Conservation (phyloP, 1,140 invertebrate genomes). For the Oncopeltus fasciatus region DNA sequence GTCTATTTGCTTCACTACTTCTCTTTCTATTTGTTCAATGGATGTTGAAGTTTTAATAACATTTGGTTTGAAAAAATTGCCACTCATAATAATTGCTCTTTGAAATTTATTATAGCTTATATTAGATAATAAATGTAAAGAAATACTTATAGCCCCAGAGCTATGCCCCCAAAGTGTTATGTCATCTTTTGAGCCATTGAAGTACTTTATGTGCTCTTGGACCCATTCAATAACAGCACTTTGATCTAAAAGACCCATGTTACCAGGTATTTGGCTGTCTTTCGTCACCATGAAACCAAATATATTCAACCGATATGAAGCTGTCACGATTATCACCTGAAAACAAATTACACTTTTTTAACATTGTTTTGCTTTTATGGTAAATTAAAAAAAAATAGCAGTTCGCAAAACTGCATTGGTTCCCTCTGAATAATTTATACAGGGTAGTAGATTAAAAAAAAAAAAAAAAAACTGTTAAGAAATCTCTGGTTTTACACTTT, state of each 20-base stretch:
- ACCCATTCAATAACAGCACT: slow-evolving; percentile 75
- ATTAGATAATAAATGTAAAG: slow-evolving; percentile 49
- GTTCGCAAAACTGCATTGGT: no score
- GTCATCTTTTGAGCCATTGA: slow-evolving; percentile 69
- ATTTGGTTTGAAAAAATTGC: slow-evolving; percentile 44
- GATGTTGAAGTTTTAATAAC: slow-evolving; percentile 38
- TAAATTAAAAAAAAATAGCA: no score
- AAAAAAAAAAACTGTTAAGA: no score
- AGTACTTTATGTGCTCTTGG: slow-evolving; percentile 66
- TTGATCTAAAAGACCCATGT: slow-evolving; percentile 84
- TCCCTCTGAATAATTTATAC: no score
- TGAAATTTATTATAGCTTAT: slow-evolving; percentile 43
- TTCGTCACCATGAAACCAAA: slow-evolving; percentile 83
- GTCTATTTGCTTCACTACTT: slow-evolving; percentile 49
- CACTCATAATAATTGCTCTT: slow-evolving; percentile 56
- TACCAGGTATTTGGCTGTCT: slow-evolving; percentile 70
- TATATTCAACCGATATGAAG: slow-evolving; percentile 62
- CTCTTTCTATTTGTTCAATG: slow-evolving; percentile 38
- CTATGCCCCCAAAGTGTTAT: slow-evolving; percentile 81
- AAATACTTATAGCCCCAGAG: slow-evolving; percentile 57
- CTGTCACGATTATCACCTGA: slow-evolving; percentile 59
- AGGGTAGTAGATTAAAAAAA: no score
- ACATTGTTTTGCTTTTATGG: no score
- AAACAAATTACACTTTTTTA: no score
- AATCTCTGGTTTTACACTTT: no score